A percentile compares a stretch with the other conserved stretches of the same genome.
These are phyloP conservation scores for Podilymbus podiceps DNA, from an alignment of 2,113 vertebrate species.

Conservation along the genomic window DNA sequence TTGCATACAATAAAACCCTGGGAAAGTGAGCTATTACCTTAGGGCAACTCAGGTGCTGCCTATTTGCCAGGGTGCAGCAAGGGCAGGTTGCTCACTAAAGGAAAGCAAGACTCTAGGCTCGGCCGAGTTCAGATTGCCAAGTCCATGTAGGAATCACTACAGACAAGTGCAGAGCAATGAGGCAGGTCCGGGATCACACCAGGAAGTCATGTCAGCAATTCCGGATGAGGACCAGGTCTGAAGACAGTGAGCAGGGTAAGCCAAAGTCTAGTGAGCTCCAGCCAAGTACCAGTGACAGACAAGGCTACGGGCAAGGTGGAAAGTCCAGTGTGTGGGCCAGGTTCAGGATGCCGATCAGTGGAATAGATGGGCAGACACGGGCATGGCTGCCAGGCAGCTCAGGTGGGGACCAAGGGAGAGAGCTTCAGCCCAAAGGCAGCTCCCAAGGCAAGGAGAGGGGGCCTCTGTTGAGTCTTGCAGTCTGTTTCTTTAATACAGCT, in stretches of 20 bases:
- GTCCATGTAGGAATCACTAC: not conserved
- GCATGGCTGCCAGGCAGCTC: not conserved
- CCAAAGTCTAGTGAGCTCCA: not conserved
- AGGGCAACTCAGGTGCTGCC: not conserved
- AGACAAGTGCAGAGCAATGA: not conserved
- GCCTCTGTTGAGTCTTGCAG: fast-evolving
- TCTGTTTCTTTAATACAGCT: not conserved
- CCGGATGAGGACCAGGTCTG: not conserved
- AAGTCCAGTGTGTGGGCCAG: not conserved
- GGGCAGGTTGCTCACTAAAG: not conserved
- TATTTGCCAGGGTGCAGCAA: not conserved
- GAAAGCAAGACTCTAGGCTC: not conserved
- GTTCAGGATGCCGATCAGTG: not conserved
- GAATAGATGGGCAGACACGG: not conserved
- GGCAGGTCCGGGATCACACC: not conserved
- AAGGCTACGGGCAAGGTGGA: not conserved
- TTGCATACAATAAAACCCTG: not conserved
- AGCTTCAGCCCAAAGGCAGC: not conserved
- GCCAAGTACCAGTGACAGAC: not conserved
- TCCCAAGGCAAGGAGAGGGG: not conserved
- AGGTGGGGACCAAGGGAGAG: not conserved
- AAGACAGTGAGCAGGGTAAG: not conserved
- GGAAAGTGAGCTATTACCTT: not conserved
- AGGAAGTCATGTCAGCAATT: not conserved
- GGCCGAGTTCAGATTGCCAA: not conserved